Base-by-base conservation (phyloP, 2,888 invertebrate species). In the Tachina grossa region DNA sequence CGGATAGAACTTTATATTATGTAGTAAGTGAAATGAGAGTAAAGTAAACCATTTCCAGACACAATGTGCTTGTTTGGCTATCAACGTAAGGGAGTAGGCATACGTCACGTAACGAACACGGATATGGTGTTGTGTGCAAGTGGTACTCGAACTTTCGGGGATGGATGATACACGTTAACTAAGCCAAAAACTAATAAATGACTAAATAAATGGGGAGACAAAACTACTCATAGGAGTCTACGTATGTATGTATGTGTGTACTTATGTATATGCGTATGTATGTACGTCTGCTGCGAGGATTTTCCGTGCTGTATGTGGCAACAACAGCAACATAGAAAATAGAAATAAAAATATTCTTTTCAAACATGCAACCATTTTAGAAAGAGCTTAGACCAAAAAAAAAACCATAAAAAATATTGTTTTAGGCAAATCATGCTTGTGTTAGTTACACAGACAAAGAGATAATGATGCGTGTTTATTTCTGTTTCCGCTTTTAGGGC, bases 141-240 rank as follows among this genome's bases (percentile, higher is more conserved):
- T 39, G 6, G 45, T 41, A 75, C 68, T 75, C 75, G 53, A 75
- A 83, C 83, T 72, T 61, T 77, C 72, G 77, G 65, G 77, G 72
- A 66, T 83, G 83, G 65, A 66, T 83, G 83, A 72, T 72, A 74
- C 66, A 78, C 83, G 77, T 66, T 72, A 6, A 78, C 77, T 78
- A 83, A 83, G 72, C 57, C 66, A 83, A 69, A 76, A 82, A 81
- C 57, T 81, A 66, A 75, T 41, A 68, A 79, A 63, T 71, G 69
- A 16, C 69, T 53, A 78, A 78, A 71, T 55, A 71, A 79, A 63
- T 55, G 47, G 55, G 55, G 63, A 65, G 53, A 63, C 16, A 22
- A 74, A 68, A 81, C 80, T 74, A 81, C 51, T 81, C 74, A 51
- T 43, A 59, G 31, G 66, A 47, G 19, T 39, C 45, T 69, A n/a